Percentiles rank a stretch among this genome's conserved stretches.
Evolutionary conservation across 2,113 vertebrate species (phyloP).

Genomic region (Sinosuthora webbiana): DNA sequence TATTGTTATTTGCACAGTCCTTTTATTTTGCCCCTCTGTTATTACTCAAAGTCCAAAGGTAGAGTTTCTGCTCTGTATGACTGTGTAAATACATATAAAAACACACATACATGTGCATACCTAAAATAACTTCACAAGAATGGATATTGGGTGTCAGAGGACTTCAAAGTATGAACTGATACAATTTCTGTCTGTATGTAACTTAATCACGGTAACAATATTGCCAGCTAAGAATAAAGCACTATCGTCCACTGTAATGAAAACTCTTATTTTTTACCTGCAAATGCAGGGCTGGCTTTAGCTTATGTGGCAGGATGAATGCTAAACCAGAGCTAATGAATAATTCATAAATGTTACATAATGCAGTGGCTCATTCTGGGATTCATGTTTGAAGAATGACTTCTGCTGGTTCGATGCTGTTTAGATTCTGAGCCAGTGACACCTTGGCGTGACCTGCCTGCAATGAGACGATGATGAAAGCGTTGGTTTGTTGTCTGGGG

Average conservation of each 20-base stretch:
- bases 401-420: not conserved
- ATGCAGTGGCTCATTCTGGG: slow-evolving; percentile 25
- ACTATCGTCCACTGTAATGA: not conserved
- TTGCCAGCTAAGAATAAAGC: slow-evolving; percentile 3
- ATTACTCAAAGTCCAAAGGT: not conserved
- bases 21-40: not conserved
- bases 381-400: slow-evolving; percentile 17
- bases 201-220: not conserved
- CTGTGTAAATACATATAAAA: not conserved
- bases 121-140: not conserved
- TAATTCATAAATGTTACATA: slow-evolving; percentile 48
- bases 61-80: not conserved
- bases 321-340: slow-evolving; percentile 26
- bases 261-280: slow-evolving; percentile 14
- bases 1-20: not conserved
- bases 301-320: slow-evolving; percentile 16
- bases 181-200: not conserved
- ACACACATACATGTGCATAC: not conserved
- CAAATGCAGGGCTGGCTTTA: not conserved
- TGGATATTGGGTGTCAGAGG: not conserved
- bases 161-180: not conserved
- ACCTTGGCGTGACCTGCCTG: not conserved
- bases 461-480: slow-evolving; percentile 39
- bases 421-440: slow-evolving; percentile 19
- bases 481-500: not conserved